These are phyloP conservation scores for Leptopterna dolabrata DNA, from an alignment of 2,888 invertebrate species.

Conservation along the genomic window DNA sequence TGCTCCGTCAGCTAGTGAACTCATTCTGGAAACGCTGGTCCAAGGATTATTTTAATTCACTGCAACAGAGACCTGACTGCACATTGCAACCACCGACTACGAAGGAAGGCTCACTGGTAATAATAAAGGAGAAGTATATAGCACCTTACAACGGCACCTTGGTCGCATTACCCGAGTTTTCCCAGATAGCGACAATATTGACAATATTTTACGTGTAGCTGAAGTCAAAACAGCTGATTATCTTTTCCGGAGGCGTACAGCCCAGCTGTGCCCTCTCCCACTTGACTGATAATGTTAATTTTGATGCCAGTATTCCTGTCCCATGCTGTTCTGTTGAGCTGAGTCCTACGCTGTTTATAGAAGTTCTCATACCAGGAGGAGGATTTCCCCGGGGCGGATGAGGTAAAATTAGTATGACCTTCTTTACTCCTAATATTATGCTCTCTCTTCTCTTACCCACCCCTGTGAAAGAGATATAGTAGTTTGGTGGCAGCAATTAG, in stretches of 20 bases:
- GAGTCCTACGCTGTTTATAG: too few species aligned
- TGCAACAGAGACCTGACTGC: too few species aligned
- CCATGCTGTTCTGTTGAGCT: not conserved
- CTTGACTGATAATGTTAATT: not conserved
- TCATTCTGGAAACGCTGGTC: slow-evolving; percentile 15
- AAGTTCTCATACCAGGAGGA: not conserved
- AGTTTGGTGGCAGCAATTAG: too few species aligned
- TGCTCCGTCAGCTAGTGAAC: not conserved
- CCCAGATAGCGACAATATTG: not conserved
- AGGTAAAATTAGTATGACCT: not conserved
- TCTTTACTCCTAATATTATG: too few species aligned
- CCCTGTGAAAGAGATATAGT: too few species aligned
- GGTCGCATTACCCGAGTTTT: not conserved
- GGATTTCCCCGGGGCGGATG: too few species aligned
- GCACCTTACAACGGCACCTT: not conserved
- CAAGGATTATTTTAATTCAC: not conserved
- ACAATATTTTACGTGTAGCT: not conserved
- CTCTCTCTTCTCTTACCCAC: too few species aligned
- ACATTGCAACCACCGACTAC: too few species aligned
- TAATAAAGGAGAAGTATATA: too few species aligned
- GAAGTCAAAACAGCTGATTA: not conserved
- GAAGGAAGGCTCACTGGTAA: not conserved
- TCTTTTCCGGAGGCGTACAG: not conserved
- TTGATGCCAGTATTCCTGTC: not conserved
- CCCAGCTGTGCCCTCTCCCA: not conserved